Conservation (phyloP, 2,113 vertebrate species). For the Haplotaxodon microlepis region DNA sequence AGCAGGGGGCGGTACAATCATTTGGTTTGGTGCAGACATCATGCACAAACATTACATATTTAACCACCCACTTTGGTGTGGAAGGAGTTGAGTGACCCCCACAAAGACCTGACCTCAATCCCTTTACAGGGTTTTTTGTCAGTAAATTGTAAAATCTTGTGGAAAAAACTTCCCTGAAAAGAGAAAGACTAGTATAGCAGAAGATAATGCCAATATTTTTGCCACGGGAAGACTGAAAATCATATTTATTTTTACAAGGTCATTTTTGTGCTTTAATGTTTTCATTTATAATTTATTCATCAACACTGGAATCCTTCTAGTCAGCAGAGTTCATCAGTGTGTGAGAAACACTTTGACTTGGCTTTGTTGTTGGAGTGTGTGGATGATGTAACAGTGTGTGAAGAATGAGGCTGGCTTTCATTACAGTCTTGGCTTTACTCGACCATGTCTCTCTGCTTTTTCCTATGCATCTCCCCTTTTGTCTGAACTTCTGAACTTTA, state of each 20-base stretch:
- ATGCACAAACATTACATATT: not conserved
- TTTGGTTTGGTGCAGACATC: not conserved
- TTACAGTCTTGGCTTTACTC: slow-evolving; percentile 5
- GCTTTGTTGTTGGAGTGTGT: not conserved
- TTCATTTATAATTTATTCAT: not conserved
- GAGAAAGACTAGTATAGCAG: not conserved
- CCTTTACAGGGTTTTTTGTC: not conserved
- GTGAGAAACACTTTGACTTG: not conserved
- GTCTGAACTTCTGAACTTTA: slow-evolving; percentile 40
- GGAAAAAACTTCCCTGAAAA: not conserved
- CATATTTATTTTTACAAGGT: not conserved
- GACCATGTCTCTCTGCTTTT: not conserved
- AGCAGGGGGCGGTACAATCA: slow-evolving; percentile 3
- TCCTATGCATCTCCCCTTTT: not conserved
- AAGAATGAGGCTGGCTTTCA: slow-evolving; percentile 35
- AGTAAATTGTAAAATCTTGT: not conserved
- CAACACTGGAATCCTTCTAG: not conserved
- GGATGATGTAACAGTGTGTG: slow-evolving; percentile 11
- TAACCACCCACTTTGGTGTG: not conserved
- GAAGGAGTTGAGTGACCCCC: not conserved
- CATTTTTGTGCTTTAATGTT: not conserved
- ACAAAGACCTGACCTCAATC: not conserved
- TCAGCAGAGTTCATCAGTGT: not conserved
- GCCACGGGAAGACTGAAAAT: not conserved
- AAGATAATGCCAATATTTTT: not conserved